A percentile compares a stretch with the other conserved stretches of the same genome.
These are phyloP conservation scores for Drosophila virilis DNA, from an alignment of 1,140 invertebrate species.

Conservation along the genomic window DNA sequence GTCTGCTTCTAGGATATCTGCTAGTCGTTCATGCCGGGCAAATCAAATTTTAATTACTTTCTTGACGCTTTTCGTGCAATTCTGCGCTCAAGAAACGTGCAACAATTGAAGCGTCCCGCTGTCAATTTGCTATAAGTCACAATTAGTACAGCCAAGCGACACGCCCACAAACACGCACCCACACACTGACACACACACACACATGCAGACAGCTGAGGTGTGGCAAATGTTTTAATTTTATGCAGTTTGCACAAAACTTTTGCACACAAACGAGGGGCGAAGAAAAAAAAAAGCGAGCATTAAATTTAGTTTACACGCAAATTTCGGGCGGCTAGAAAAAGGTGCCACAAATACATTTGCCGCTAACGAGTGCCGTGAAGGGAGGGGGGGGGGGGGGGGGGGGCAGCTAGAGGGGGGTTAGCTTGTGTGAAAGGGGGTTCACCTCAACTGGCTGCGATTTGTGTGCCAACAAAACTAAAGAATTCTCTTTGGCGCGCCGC, in stretches of 20 bases:
- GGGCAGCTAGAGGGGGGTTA: not conserved
- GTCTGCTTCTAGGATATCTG: not conserved
- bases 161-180: conserved; percentile 4
- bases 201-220: not conserved
- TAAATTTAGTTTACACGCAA: conserved; percentile 43
- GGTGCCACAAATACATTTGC: conserved; percentile 29
- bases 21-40: not conserved
- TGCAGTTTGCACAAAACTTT: conserved; percentile 27
- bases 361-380: conserved; percentile 12
- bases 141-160: conserved; percentile 27
- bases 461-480: conserved; percentile 35
- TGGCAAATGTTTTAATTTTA: conserved; percentile 35
- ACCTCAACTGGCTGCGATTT: conserved; percentile 27
- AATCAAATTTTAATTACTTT: conserved; percentile 3
- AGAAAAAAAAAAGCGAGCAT: conserved; percentile 17
- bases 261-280: conserved; percentile 2
- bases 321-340: conserved; percentile 31
- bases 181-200: not conserved
- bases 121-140: conserved; percentile 41
- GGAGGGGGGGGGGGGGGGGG: not conserved
- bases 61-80: not conserved
- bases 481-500: conserved; percentile 23
- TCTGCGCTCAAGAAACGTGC: not conserved
- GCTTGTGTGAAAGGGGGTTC: not conserved
- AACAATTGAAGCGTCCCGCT: conserved; percentile 29